Evolutionary conservation across 2,888 invertebrate genomes (phyloP).

Genomic region (Kuschelorhynchus macadamiae): DNA sequence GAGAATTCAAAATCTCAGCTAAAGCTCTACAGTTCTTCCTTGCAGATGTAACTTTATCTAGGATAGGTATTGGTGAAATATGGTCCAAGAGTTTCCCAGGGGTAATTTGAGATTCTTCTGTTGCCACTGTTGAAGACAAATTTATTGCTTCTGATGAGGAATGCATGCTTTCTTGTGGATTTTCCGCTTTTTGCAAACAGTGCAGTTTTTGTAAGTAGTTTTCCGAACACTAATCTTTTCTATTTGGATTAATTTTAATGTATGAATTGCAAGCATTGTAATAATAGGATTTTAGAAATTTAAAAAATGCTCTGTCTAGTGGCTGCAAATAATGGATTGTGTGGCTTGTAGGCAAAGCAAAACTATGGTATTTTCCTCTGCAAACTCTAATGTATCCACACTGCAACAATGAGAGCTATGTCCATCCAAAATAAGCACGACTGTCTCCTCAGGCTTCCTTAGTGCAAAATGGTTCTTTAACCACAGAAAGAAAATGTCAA

Average conservation of each 20-base stretch:
- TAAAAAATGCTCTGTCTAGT: slow-evolving; percentile 55
- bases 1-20: slow-evolving; percentile 12
- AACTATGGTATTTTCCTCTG: slow-evolving; percentile 55
- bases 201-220: slow-evolving; percentile 10
- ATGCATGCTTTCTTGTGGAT: slow-evolving; percentile 11
- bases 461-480: slow-evolving; percentile 54
- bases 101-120: slow-evolving; percentile 2
- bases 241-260: slow-evolving; percentile 24
- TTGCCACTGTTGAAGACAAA: slow-evolving; percentile 10
- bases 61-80: slow-evolving; percentile 15
- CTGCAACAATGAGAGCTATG: slow-evolving; percentile 56
- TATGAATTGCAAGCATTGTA: slow-evolving; percentile 38
- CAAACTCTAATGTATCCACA: slow-evolving; percentile 40
- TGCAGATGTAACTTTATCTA: background rate
- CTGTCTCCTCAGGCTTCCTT: slow-evolving; percentile 57
- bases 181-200: background rate
- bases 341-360: slow-evolving; percentile 56
- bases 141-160: slow-evolving; percentile 8
- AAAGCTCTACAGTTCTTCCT: slow-evolving; percentile 5
- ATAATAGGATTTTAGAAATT: slow-evolving; percentile 55
- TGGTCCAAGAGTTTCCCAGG: slow-evolving; percentile 19
- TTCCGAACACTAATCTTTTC: slow-evolving; percentile 34
- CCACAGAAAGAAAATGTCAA: slow-evolving; percentile 45
- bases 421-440: slow-evolving; percentile 58
- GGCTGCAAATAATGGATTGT: slow-evolving; percentile 55